Evolutionary conservation across 1,140 invertebrate species (phyloP).

Genomic region (Caerostris darwini): DNA sequence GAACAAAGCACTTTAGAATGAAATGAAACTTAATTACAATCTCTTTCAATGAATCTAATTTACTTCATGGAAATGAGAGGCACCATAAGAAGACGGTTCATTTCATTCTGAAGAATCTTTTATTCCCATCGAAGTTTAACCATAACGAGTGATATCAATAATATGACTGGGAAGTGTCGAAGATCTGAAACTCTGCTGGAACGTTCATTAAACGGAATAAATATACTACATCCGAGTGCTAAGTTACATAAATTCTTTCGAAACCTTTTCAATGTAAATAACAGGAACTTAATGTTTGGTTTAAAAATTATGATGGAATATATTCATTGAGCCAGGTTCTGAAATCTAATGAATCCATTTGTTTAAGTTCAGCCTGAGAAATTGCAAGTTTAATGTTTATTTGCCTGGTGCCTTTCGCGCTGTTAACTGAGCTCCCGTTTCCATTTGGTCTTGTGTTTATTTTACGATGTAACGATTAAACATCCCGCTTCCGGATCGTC

Average conservation of each 20-base stretch:
- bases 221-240: not conserved
- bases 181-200: not conserved
- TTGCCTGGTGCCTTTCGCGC: not conserved
- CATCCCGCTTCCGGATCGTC: not conserved
- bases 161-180: not conserved
- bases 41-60: not conserved
- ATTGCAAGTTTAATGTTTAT: constrained; percentile 10
- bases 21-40: not conserved
- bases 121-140: not conserved
- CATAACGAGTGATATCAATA: not conserved
- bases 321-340: not conserved
- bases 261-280: not conserved
- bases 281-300: not conserved
- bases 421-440: not conserved
- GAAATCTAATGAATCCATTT: not conserved
- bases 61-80: not conserved
- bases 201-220: not conserved
- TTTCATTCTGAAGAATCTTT: not conserved
- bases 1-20: not conserved
- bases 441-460: not conserved
- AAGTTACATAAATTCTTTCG: not conserved
- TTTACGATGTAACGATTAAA: not conserved
- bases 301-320: constrained; percentile 22
- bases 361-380: constrained; percentile 8
- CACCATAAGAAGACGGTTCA: not conserved